Evolutionary conservation across 1,140 invertebrate species (phyloP), one percentile per base, ranked within the genome.

Genomic region (Chelonus insularis): DNA sequence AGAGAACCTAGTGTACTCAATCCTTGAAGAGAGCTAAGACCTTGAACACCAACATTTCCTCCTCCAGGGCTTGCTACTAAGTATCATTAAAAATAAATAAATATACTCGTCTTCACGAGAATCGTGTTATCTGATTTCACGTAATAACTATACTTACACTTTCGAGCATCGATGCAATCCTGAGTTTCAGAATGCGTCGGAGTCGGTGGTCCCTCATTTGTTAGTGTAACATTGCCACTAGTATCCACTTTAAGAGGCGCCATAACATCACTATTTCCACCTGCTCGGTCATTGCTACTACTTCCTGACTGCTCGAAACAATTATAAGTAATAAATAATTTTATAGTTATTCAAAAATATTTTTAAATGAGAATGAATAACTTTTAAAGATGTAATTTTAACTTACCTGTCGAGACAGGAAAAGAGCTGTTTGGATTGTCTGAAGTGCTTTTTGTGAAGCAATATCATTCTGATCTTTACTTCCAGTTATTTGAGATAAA

Each of bases 161-260:
- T 86, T 75, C 84, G 78, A 61, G 80, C 82, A 69, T 86, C 85
- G 48, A 84, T 78, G 71, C 84, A 86, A 73, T 88, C 86, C 67
- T 86, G 85, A 62, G 82, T 86, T 75, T 89, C 88, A 36, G 88
- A 89, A 79, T 88, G 87, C 47, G 87, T 89, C 4, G 88, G 87
- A 47, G 87, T 89, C 12, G 88, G 87, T 66, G 88, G 88, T 62
- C 87, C 87, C 64, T 86, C 85, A 58, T 78, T 78, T 54, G 77
- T 18, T 2, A 39, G 20, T n/a, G 34, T 74, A 50, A 79, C 72
- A 66, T 80, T 80, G 50, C 80, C 82, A 72, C 81, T 84, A 55
- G 83, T 85, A 63, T 86, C 85, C 61, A 86, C 81, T 74, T 83
- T 84, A 48, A 86, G 72, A 62, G 83, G 83, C 62, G 76, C 74